These are phyloP conservation scores for Raphicerus campestris DNA, from an alignment of 2,113 vertebrate species.

Conservation along the genomic window DNA sequence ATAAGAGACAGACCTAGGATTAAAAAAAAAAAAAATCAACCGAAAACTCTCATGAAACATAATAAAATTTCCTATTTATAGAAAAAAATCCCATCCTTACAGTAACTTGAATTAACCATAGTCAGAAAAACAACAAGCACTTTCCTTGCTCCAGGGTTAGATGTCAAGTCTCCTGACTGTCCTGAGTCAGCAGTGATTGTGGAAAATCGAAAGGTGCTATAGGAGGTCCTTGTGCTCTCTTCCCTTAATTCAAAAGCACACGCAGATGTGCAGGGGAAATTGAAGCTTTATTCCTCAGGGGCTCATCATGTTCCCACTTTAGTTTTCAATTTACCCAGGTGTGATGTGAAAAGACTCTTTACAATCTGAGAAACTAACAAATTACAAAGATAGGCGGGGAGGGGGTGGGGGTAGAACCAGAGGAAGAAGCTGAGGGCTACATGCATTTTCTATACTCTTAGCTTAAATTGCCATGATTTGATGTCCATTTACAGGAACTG, in stretches of 20 bases:
- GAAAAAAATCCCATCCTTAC: not conserved
- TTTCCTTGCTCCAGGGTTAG: not conserved
- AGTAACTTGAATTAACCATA: not conserved
- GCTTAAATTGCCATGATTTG: not conserved
- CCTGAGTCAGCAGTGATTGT: not conserved
- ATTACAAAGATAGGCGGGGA: not conserved
- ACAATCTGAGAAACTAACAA: not conserved
- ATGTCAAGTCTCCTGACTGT: not conserved
- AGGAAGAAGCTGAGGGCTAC: not conserved
- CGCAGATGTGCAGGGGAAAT: not conserved
- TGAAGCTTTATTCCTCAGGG: not conserved
- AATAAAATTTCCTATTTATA: not conserved
- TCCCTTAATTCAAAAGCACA: not conserved
- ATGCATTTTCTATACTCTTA: not conserved
- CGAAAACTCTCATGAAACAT: not conserved
- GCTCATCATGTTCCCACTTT: not conserved
- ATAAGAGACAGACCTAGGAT: too few relatives aligned
- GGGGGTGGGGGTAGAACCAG: too few relatives aligned
- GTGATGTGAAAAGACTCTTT: not conserved
- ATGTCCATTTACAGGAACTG: slow-evolving; percentile 8
- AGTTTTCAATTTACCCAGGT: not conserved
- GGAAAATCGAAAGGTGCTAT: not conserved
- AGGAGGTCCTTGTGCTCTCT: too few relatives aligned
- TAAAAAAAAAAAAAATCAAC: not conserved
- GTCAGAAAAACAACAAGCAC: not conserved